Evolutionary conservation across 2,888 invertebrate genomes (phyloP).

Genomic region (Vesta saturnalis): DNA sequence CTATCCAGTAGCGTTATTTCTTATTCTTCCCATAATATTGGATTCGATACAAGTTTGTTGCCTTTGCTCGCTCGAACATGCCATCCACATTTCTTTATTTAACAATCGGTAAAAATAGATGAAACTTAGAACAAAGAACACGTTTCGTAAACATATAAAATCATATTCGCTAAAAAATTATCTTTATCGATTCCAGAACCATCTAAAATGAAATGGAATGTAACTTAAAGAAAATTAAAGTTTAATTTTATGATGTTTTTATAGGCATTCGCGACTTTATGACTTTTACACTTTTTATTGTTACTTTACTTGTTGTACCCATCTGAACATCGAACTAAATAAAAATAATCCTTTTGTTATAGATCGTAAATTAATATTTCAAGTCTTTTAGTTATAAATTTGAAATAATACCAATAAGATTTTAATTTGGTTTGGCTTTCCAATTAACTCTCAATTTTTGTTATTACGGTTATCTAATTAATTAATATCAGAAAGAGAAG

Average conservation of each 20-base stretch:
- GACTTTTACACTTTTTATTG: constrained; percentile 12
- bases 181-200: neutral
- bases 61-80: neutral
- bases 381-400: neutral
- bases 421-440: neutral
- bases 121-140: neutral
- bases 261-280: constrained; percentile 12
- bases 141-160: neutral
- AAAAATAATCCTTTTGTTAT: constrained; percentile 6
- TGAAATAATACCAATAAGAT: neutral
- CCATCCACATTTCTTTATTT: neutral
- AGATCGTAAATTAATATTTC: constrained; percentile 7
- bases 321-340: constrained; percentile 12
- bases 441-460: neutral
- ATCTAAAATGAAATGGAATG: constrained; percentile 5
- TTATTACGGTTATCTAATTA: neutral
- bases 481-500: neutral
- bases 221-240: constrained; percentile 12
- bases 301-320: constrained; percentile 11
- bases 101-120: neutral
- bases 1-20: constrained; percentile 30
- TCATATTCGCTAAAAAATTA: neutral
- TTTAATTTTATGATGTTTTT: constrained; percentile 12
- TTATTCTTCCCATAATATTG: constrained; percentile 22
- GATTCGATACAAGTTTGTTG: constrained; percentile 6